phyloP scores from a whole-genome alignment of 2,888 invertebrate genomes.

The Drosophila percnosoma region DNA sequence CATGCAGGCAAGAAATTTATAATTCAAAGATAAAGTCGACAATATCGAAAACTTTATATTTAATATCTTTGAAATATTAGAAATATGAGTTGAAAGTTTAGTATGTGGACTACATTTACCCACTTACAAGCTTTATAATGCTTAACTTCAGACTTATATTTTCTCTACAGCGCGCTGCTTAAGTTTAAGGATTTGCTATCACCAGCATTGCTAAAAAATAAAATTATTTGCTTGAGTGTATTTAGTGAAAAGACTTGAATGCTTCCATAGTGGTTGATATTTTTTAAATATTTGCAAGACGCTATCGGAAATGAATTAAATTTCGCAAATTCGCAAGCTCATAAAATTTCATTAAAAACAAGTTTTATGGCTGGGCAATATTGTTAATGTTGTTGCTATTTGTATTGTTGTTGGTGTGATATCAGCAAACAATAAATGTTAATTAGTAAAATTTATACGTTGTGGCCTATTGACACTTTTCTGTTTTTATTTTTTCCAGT shows the following conservation, averaged over 20 bases:
- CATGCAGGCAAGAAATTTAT: neutral
- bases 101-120: neutral
- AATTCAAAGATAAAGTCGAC: neutral
- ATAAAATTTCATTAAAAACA: slow-evolving; percentile 62
- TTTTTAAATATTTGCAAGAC: neutral
- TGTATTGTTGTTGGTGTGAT: slow-evolving; percentile 35
- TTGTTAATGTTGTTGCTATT: slow-evolving; percentile 9
- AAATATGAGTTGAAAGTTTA: neutral
- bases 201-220: neutral
- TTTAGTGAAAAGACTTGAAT: neutral
- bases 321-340: slow-evolving; percentile 44
- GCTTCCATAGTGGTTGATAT: neutral
- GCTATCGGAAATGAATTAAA: neutral
- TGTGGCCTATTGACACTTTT: slow-evolving; percentile 71
- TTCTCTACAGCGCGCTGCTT: neutral
- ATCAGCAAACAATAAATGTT: slow-evolving; percentile 76
- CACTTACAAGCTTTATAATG: neutral
- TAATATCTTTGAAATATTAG: neutral
- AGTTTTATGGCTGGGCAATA: slow-evolving; percentile 47
- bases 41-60: neutral
- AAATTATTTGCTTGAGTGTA: neutral
- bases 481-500: slow-evolving; percentile 42
- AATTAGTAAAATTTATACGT: slow-evolving; percentile 72
- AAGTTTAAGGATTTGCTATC: neutral
- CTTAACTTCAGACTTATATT: neutral